phyloP scores from a whole-genome alignment of 2,888 invertebrate species.

The Hemicrepidius hirtus region DNA sequence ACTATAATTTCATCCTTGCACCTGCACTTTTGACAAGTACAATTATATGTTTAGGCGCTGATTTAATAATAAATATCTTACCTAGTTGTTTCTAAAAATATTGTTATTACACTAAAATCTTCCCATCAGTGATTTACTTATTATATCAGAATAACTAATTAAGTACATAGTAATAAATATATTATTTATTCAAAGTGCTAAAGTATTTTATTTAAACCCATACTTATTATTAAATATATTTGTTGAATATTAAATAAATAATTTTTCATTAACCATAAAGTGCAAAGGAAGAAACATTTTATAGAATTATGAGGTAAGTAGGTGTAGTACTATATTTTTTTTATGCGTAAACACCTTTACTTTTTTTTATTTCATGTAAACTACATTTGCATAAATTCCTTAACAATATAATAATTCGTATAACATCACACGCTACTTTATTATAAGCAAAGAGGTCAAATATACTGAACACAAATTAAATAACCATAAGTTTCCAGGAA shows the following conservation, averaged over 20 bases:
- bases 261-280: no score
- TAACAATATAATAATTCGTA: neutral
- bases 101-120: constrained; percentile 59
- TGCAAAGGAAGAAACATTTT: no score
- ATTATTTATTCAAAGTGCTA: constrained; percentile 67
- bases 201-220: constrained; percentile 11
- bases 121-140: constrained; percentile 65
- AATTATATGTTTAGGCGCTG: neutral
- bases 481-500: constrained; percentile 36
- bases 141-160: constrained; percentile 65
- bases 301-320: no score
- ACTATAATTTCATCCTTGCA: constrained; percentile 13
- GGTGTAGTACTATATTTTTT: no score
- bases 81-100: constrained; percentile 33
- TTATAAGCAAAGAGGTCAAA: constrained; percentile 1
- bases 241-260: no score
- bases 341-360: no score
- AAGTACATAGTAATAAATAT: constrained; percentile 66
- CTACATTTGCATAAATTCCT: neutral
- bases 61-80: constrained; percentile 20
- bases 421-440: neutral
- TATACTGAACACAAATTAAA: constrained; percentile 27
- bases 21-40: constrained; percentile 14
- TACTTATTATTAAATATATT: no score
- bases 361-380: no score